Evolutionary conservation across 1,140 invertebrate species (phyloP).

Genomic region (Dreissena polymorpha): DNA sequence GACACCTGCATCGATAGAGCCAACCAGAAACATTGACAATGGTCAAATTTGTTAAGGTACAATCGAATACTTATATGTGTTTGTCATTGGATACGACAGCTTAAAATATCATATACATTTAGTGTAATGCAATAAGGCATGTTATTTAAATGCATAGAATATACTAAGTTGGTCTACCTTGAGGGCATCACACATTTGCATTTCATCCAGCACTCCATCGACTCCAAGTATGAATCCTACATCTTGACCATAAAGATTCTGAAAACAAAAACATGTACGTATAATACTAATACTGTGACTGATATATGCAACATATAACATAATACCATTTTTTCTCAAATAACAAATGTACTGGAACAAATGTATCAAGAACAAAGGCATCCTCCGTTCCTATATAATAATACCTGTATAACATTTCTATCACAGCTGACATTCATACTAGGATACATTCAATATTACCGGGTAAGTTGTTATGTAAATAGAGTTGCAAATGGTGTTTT

Average conservation of each 20-base stretch:
- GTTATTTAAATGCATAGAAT: background rate
- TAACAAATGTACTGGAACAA: too few species aligned
- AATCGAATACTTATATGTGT: background rate
- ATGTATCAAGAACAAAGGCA: too few species aligned
- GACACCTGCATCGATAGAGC: constrained; percentile 61
- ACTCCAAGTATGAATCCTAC: constrained; percentile 65
- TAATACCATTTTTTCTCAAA: too few species aligned
- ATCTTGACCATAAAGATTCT: constrained; percentile 64
- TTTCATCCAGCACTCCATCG: constrained; percentile 69
- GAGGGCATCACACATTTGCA: constrained; percentile 60
- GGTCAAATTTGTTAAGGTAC: background rate
- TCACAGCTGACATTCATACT: too few species aligned
- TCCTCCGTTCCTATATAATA: too few species aligned
- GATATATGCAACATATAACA: too few species aligned
- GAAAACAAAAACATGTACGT: background rate
- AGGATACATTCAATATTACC: too few species aligned
- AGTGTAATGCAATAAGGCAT: background rate
- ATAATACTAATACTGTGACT: too few species aligned
- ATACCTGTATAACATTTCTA: too few species aligned
- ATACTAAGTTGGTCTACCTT: constrained; percentile 55
- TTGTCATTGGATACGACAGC: background rate
- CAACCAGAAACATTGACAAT: background rate
- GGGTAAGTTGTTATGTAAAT: too few species aligned
- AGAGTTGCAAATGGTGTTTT: too few species aligned
- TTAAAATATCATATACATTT: background rate